Percentiles rank a stretch among this genome's conserved stretches.
These are phyloP conservation scores for Nannospalax galili DNA, from an alignment of 2,113 vertebrate genomes.

Conservation along the genomic window DNA sequence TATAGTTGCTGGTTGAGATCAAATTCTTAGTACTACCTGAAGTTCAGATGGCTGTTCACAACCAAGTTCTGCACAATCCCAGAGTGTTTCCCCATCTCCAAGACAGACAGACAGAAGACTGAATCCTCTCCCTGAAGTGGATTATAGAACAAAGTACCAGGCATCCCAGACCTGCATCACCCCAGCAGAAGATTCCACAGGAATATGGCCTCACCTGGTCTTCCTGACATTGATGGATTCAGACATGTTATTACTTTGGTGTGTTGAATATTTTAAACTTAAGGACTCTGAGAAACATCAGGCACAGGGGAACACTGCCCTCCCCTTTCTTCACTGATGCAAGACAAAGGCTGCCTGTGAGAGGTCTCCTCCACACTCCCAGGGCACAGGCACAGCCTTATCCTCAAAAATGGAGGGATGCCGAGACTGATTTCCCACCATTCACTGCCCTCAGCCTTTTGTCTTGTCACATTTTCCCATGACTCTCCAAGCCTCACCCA, in stretches of 20 bases:
- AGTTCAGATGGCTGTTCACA: too few relatives aligned
- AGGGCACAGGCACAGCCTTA: neutral
- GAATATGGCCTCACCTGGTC: neutral
- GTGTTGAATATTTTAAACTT: neutral
- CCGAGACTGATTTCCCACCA: neutral
- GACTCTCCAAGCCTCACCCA: neutral
- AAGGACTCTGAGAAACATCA: neutral
- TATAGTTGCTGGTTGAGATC: neutral
- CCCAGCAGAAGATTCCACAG: neutral
- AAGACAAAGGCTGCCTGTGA: neutral
- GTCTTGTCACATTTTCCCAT: neutral
- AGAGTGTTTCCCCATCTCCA: neutral
- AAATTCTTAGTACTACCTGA: neutral
- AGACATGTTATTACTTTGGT: neutral
- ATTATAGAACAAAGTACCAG: neutral
- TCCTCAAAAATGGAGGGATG: neutral
- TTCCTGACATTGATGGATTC: neutral
- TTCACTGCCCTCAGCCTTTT: neutral
- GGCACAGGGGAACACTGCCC: neutral
- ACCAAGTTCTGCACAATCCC: slow-evolving; percentile 14
- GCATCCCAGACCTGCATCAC: too few relatives aligned
- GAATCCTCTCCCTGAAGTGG: neutral
- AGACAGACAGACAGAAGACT: neutral
- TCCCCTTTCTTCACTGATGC: neutral
- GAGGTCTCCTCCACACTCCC: neutral